Evolutionary conservation across 1,140 invertebrate genomes (phyloP).

Genomic region (Scaptodrosophila lebanonensis): DNA sequence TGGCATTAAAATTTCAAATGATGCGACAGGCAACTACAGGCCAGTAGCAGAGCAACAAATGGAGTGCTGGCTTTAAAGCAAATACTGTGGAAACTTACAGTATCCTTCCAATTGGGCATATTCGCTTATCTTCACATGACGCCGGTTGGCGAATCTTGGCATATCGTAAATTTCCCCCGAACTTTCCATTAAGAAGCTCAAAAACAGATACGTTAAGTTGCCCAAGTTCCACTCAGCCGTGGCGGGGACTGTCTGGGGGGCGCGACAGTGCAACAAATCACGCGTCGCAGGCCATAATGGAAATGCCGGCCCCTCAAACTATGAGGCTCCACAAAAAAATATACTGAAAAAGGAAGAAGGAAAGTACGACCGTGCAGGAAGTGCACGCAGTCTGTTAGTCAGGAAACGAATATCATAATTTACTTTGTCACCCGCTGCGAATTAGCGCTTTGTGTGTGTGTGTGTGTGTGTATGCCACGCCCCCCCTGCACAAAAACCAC

Average conservation of each 20-base stretch:
- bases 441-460: conserved; percentile 47
- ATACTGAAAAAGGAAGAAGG: conserved; percentile 10
- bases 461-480: conserved; percentile 28
- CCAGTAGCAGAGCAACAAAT: too few relatives aligned
- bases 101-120: too few relatives aligned
- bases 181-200: conserved; percentile 74
- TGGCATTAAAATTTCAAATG: conserved; percentile 32
- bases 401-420: conserved; percentile 73
- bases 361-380: conserved; percentile 40
- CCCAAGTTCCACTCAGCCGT: conserved; percentile 39
- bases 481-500: conserved; percentile 18
- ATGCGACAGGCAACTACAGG: conserved; percentile 41
- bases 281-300: conserved; percentile 55
- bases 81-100: too few relatives aligned
- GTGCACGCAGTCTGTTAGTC: conserved; percentile 70
- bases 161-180: conserved; percentile 62
- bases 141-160: conserved; percentile 35
- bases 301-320: conserved; percentile 29
- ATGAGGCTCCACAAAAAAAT: neutral
- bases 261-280: conserved; percentile 66
- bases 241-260: conserved; percentile 4
- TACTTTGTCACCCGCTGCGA: conserved; percentile 74
- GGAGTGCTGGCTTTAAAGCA: too few relatives aligned
- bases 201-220: conserved; percentile 70
- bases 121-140: conserved; percentile 68